phyloP scores from a whole-genome alignment of 2,797 vertebrate genomes.

The Leptatherina wallacei region DNA sequence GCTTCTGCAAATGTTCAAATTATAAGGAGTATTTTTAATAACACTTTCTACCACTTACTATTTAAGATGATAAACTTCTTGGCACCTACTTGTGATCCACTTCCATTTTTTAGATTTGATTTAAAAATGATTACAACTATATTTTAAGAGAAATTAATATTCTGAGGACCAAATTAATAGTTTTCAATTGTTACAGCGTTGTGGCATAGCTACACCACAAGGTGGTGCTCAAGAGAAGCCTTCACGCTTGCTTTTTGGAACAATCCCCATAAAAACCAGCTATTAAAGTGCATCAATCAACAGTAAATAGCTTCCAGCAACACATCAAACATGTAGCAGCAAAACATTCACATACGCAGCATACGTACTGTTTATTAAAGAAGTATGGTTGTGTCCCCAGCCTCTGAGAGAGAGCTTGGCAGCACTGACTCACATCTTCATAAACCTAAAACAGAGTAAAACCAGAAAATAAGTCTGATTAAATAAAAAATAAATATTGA shows the following conservation, averaged over 20 bases:
- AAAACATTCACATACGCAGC: neutral
- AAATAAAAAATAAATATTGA: neutral
- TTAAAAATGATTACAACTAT: neutral
- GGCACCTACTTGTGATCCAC: neutral
- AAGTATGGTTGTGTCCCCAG: conserved; percentile 94
- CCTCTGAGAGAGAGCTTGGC: conserved; percentile 95
- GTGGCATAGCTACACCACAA: conserved; percentile 29
- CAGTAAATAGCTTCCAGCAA: neutral
- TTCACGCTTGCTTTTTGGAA: neutral
- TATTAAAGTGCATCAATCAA: neutral
- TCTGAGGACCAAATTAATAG: neutral
- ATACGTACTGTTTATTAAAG: conserved; percentile 95
- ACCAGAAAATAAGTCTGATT: neutral
- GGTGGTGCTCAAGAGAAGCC: conserved; percentile 32
- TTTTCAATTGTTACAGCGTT: neutral
- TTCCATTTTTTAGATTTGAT: neutral
- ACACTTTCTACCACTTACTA: neutral
- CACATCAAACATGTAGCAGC: conserved; percentile 47
- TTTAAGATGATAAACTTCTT: no score
- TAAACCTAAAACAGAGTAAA: conserved; percentile 85
- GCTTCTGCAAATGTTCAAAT: neutral
- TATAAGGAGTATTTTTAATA: neutral
- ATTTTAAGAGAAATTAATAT: neutral
- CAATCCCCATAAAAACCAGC: neutral
- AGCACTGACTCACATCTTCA: conserved; percentile 97